Evolutionary conservation across 2,113 vertebrate species (phyloP).

Genomic region (Proteles cristata): DNA sequence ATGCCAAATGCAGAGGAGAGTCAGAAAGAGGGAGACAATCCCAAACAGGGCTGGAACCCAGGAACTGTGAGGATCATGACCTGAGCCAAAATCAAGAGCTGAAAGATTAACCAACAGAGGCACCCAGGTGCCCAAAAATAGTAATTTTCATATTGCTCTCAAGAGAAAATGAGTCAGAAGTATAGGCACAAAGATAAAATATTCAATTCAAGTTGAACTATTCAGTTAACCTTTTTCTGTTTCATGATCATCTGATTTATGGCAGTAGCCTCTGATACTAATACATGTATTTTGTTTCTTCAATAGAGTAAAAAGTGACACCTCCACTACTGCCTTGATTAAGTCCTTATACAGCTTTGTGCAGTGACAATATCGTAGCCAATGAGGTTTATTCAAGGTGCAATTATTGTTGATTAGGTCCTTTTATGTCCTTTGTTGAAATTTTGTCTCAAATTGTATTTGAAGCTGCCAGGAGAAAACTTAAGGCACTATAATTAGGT

Average conservation of each 20-base stretch:
- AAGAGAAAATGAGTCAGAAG: neutral
- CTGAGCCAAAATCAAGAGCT: no score
- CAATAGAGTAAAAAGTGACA: neutral
- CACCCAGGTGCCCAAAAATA: neutral
- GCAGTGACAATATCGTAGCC: no score
- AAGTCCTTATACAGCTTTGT: no score
- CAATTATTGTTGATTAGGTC: neutral
- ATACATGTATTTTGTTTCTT: neutral
- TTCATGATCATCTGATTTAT: neutral
- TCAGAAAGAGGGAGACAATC: no score
- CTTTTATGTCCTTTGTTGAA: neutral
- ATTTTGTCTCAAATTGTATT: neutral
- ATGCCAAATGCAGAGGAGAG: no score
- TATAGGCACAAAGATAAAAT: neutral
- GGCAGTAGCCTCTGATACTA: neutral
- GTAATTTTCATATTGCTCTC: conserved; percentile 16
- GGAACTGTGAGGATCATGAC: no score
- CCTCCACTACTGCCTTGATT: neutral
- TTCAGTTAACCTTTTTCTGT: neutral
- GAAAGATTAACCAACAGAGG: no score
- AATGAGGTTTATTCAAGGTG: no score
- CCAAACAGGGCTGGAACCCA: no score
- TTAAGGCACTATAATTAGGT: neutral
- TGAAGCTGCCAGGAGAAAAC: neutral
- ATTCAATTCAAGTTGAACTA: neutral